Conservation (phyloP, 2,113 vertebrate species). For the Oryzias celebensis region DNA sequence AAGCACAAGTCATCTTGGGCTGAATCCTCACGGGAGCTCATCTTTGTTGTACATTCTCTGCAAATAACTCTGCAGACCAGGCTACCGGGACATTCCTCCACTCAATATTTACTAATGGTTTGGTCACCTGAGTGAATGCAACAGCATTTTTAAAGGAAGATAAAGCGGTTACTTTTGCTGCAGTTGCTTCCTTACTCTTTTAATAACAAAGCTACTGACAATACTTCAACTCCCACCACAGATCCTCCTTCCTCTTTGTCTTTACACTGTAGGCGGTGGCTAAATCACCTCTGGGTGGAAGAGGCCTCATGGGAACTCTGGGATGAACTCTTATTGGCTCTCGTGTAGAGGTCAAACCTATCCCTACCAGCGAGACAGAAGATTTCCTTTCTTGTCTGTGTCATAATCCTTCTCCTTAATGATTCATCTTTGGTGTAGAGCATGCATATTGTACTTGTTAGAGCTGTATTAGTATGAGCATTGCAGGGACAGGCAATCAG, state of each 20-base stretch:
- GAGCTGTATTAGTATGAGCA: slow-evolving; percentile 65
- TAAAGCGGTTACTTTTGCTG: slow-evolving; percentile 54
- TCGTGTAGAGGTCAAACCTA: slow-evolving; percentile 57
- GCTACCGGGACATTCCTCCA: slow-evolving; percentile 68
- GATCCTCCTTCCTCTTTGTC: slow-evolving; percentile 12
- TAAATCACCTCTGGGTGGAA: slow-evolving; percentile 61
- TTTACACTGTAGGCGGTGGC: slow-evolving; percentile 47
- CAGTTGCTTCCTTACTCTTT: slow-evolving; percentile 60
- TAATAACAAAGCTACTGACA: slow-evolving; percentile 50
- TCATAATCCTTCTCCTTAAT: slow-evolving; percentile 54
- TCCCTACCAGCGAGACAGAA: slow-evolving; percentile 41
- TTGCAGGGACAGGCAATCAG: slow-evolving; percentile 46
- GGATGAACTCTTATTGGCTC: slow-evolving; percentile 50
- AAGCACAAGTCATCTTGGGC: slow-evolving; percentile 73
- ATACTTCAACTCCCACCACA: slow-evolving; percentile 34
- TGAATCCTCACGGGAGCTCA: slow-evolving; percentile 71
- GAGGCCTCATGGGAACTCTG: slow-evolving; percentile 39
- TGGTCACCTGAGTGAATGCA: slow-evolving; percentile 56
- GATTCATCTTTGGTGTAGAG: slow-evolving; percentile 38
- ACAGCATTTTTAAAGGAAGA: slow-evolving; percentile 49
- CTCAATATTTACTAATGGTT: slow-evolving; percentile 75
- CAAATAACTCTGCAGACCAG: slow-evolving; percentile 72
- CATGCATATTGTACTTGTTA: slow-evolving; percentile 47
- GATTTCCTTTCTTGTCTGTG: slow-evolving; percentile 42
- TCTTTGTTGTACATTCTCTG: slow-evolving; percentile 70